Evolutionary conservation across 2,113 vertebrate species (phyloP), one percentile per base, ranked within the genome.

Genomic region (Sialia sialis): DNA sequence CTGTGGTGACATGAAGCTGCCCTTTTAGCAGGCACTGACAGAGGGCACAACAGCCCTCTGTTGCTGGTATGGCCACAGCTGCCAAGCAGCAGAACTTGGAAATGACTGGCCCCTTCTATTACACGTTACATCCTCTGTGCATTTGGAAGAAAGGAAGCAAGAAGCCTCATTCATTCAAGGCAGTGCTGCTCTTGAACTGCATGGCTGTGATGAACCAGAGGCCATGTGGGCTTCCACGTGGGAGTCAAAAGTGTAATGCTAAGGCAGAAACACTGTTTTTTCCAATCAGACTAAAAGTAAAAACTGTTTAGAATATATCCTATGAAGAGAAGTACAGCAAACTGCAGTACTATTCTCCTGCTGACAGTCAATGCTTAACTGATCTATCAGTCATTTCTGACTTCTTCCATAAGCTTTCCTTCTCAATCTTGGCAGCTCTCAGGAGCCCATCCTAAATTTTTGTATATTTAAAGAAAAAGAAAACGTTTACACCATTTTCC

Each of bases 191-290:
- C 38, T 55, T 84, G 73, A 48, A 48, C 68, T 41, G 41, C 23
- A 6, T 1, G 48, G 49, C 68, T 5, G 3, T 10, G 26, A 49
- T 10, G 38, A 70, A 55, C 51, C 8, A 1, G 3, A 83, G 34
- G 26, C 32, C 18, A 9, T 0, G 0, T 22, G 23, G 34, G 15
- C 68, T 63, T 49, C 52, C 51, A 32, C 30, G 59, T 0, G 1
- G 21, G 30, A 81, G 36, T 21, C 69, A 48, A 41, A 88, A 81
- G 26, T 2, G 3, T 21, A 59, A 75, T 17, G 48, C 64, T 74
- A 55, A 67, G 48, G 68, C 76, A 92, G 68, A 64, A 93, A 26
- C 36, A 38, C 16, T 26, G 0, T 0, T 68, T 77, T 84, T 44
- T 59, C 25, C 25, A 39, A 36, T 67, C 19, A 59, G 26, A 56